Conservation (phyloP, 2,113 vertebrate species). For the Pontoporia blainvillei region DNA sequence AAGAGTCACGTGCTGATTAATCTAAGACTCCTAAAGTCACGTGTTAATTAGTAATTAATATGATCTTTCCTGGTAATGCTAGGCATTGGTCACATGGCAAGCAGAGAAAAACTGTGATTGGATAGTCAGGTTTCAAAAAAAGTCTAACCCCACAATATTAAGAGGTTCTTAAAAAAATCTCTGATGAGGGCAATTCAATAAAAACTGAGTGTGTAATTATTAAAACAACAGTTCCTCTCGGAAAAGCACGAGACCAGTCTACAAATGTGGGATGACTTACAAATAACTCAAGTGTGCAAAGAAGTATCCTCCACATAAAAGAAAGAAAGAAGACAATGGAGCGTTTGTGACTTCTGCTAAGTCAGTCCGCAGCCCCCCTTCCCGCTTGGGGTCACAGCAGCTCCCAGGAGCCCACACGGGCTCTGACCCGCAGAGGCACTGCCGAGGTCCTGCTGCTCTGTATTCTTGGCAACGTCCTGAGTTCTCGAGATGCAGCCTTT, state of each 20-base stretch:
- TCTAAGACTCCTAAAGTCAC: slow-evolving; percentile 43
- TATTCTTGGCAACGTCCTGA: not conserved
- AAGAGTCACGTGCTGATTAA: slow-evolving; percentile 60
- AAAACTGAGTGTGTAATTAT: not conserved
- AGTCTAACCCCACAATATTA: not conserved
- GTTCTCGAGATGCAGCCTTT: not conserved
- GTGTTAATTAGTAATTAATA: slow-evolving; percentile 68
- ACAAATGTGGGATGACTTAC: not conserved
- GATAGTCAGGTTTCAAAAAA: not conserved
- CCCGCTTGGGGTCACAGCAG: accelerated
- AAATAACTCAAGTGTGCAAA: not conserved
- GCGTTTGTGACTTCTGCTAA: accelerated
- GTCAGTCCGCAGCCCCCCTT: not conserved
- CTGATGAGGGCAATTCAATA: not conserved
- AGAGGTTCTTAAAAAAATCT: not conserved
- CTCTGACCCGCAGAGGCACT: accelerated
- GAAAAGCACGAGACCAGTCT: not conserved
- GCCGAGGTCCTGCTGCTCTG: not conserved
- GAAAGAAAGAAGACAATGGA: not conserved
- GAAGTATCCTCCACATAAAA: not conserved
- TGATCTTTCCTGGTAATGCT: not conserved
- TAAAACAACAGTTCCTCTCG: not conserved
- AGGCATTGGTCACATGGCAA: slow-evolving; percentile 22
- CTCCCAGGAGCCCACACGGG: not conserved
- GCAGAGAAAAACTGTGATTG: not conserved